phyloP scores from a whole-genome alignment of 2,888 invertebrate species.

The Tetrapedia diversipes region DNA sequence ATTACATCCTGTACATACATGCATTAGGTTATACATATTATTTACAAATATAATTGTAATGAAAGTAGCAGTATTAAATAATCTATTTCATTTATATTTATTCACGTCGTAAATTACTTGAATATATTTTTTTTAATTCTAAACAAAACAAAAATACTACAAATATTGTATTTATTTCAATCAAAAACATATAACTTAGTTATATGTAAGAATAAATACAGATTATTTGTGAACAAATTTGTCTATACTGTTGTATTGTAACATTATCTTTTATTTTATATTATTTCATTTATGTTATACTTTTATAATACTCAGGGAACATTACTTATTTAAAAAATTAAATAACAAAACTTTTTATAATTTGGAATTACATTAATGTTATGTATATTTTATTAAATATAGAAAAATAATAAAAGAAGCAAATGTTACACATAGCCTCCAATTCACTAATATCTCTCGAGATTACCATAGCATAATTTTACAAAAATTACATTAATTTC shows the following conservation, averaged over 20 bases:
- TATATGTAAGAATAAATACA: conserved; percentile 22
- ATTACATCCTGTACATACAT: conserved; percentile 25
- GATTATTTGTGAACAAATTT: background rate
- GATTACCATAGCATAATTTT: conserved; percentile 11
- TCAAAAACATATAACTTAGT: conserved; percentile 7
- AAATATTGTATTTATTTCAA: conserved; percentile 16
- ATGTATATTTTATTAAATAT: background rate
- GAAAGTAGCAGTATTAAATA: conserved; percentile 37
- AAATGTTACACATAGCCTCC: background rate
- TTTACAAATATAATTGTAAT: conserved; percentile 33
- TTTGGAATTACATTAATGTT: background rate
- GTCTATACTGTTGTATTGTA: background rate
- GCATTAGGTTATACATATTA: conserved; percentile 26
- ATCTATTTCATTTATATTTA: conserved; percentile 25
- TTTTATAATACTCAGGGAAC: no score
- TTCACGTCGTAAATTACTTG: conserved; percentile 5
- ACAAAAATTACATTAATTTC: conserved; percentile 7
- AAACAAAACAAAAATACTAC: background rate
- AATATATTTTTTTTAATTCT: conserved; percentile 14
- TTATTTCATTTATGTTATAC: background rate
- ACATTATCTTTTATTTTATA: conserved; percentile 5
- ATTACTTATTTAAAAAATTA: no score
- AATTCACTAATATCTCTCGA: background rate
- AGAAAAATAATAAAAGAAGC: conserved; percentile 21
- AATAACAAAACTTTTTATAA: conserved; percentile 18